Base-by-base conservation (phyloP, 2,888 invertebrate genomes). In the Perizoma flavofasciatum region DNA sequence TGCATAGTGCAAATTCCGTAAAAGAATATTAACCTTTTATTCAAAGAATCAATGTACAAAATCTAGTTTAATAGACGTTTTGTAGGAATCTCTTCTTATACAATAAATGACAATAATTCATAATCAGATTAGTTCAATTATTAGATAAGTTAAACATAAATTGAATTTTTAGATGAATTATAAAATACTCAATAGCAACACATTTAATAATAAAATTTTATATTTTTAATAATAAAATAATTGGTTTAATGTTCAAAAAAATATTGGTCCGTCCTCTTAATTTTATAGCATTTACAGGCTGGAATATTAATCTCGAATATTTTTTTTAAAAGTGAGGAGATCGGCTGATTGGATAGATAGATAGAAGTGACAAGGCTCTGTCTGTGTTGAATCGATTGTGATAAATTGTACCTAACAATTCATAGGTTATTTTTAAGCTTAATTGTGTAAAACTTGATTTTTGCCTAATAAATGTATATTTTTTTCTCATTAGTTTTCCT, bases 341-440 rank as follows among this genome's bases (percentile, higher is more conserved):
- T 3, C 22, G 22, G 22, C 22, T 22, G 22, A 22, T 22, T 22
- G 3, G 22, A 22, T 39, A 39, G 0, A 9, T 9, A 7, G 39
- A 39, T 8, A 39, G 7, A 8, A 22, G 22, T 22, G 22, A n/a
- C 80, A 74, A 75, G 75, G 74, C 68, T 65, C 54, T n/a, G 48
- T 53, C 48, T 63, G 64, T 70, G 68, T 70, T 66, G 59, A 71
- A 71, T 67, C 58, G 22, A 72, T 74, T 82, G 82, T 83, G 81
- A 82, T 82, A 75, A 59, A 66, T 65, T 61, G 22, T 22, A 22
- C 22, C 22, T 66, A 65, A 65, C 62, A 70, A 68, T 66, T 70
- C 70, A 57, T 66, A 62, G 66, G 60, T 67, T 67, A 70, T 63
- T 53, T 59, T 34, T 76, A 75, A 76, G 78, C 71, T 66, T 61